Evolutionary conservation across 2,113 vertebrate genomes (phyloP).

Genomic region (zebrafish (Danio rerio)): DNA sequence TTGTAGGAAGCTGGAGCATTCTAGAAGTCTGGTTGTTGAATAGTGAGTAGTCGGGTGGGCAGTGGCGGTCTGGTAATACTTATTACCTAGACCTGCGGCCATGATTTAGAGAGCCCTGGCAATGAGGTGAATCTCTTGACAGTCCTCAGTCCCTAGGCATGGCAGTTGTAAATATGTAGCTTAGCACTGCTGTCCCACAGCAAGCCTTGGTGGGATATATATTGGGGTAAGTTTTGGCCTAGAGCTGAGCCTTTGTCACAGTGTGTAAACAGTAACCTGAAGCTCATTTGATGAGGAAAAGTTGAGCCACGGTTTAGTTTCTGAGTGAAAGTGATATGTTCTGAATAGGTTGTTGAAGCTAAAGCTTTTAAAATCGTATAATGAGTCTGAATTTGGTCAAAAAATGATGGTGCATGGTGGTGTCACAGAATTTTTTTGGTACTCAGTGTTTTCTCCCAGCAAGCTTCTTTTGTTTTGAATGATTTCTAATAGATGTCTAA

Average conservation of each 20-base stretch:
- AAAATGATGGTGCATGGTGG: too few relatives aligned
- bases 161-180: constrained; percentile 46
- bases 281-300: background rate
- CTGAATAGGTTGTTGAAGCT: background rate
- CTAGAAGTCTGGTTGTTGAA: constrained; percentile 12
- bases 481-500: too few relatives aligned
- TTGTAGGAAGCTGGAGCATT: background rate
- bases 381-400: background rate
- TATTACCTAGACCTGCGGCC: constrained; percentile 33
- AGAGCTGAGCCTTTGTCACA: background rate
- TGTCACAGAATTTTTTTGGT: too few relatives aligned
- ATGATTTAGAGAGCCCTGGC: constrained; percentile 49
- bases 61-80: constrained; percentile 1
- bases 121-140: constrained; percentile 42
- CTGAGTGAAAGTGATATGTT: background rate
- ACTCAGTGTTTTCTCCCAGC: too few relatives aligned
- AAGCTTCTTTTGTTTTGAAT: too few relatives aligned
- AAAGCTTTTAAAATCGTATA: background rate
- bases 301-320: background rate
- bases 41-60: background rate
- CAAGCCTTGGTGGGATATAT: constrained; percentile 25
- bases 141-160: constrained; percentile 15
- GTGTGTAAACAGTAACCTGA: background rate
- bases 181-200: background rate
- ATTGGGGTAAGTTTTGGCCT: constrained; percentile 9